These are phyloP conservation scores for Melangyna quadrimaculata DNA, from an alignment of 2,888 invertebrate genomes.

Conservation along the genomic window DNA sequence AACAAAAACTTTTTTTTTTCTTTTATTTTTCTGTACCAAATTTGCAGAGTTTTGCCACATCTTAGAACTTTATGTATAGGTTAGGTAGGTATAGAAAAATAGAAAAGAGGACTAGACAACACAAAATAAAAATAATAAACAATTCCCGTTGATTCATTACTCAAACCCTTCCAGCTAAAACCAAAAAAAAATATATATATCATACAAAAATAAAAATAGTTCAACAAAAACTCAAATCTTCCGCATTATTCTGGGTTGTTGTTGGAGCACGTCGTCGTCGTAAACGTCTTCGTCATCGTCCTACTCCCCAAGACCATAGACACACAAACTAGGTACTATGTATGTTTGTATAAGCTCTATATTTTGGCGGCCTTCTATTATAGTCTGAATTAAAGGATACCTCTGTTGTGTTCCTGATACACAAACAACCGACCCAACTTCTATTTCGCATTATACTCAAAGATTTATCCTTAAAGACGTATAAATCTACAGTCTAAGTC, in stretches of 20 bases:
- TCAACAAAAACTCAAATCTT: constrained; percentile 19
- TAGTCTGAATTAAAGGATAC: neutral
- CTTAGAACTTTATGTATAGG: constrained; percentile 7
- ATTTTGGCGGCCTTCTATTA: constrained; percentile 22
- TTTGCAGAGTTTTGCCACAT: neutral
- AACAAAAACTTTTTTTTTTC: neutral
- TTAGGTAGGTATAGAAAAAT: too few species aligned
- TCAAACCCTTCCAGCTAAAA: constrained; percentile 19
- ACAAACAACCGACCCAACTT: neutral
- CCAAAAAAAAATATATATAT: neutral
- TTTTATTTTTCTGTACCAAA: too few species aligned
- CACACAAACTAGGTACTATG: neutral
- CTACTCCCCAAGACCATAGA: neutral
- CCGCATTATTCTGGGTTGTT: constrained; percentile 20
- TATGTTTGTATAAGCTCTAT: constrained; percentile 10
- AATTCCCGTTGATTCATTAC: constrained; percentile 39
- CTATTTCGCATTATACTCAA: neutral
- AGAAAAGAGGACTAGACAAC: neutral
- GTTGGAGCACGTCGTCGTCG: neutral
- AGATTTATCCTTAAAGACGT: constrained; percentile 12
- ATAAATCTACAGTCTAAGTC: neutral
- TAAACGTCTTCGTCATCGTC: neutral
- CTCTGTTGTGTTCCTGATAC: constrained; percentile 1
- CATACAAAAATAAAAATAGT: neutral
- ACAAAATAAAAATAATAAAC: constrained; percentile 6